Conservation (phyloP, 2,113 vertebrate species). For the Etheostoma cragini region DNA sequence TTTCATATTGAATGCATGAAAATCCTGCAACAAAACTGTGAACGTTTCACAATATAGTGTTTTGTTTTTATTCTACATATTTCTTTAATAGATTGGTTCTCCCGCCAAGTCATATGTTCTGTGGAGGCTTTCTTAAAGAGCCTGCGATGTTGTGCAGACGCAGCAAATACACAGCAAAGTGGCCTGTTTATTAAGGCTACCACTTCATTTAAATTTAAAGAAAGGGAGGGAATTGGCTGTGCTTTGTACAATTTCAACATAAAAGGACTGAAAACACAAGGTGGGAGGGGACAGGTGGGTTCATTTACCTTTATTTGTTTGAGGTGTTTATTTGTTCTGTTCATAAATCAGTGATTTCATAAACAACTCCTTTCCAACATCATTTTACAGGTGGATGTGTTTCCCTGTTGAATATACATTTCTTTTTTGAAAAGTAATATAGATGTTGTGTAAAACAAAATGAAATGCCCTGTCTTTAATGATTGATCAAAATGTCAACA, state of each 20-base stretch:
- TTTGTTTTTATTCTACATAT: not conserved
- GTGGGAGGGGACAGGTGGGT: not conserved
- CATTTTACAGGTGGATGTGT: not conserved
- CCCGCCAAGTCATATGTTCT: not conserved
- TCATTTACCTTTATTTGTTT: not conserved
- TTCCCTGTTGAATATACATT: not conserved
- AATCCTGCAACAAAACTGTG: not conserved
- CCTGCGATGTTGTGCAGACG: not conserved
- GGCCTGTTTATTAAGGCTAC: not conserved
- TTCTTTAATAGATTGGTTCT: not conserved
- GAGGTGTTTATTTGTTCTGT: not conserved
- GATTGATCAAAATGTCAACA: slow-evolving; percentile 82
- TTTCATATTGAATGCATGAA: not conserved
- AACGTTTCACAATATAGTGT: not conserved
- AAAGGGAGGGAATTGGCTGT: not conserved
- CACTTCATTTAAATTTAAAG: not conserved
- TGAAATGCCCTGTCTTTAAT: slow-evolving; percentile 72
- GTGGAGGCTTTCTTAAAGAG: not conserved
- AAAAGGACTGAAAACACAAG: slow-evolving; percentile 10
- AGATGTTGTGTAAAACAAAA: slow-evolving; percentile 32
- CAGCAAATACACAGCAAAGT: not conserved
- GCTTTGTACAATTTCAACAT: slow-evolving; percentile 22
- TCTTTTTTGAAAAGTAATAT: not conserved
- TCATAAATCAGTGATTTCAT: not conserved
- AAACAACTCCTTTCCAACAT: not conserved